A percentile compares a stretch with the other conserved stretches of the same genome.
phyloP scores from a whole-genome alignment of 2,113 vertebrate genomes.

The Dipodomys merriami region DNA sequence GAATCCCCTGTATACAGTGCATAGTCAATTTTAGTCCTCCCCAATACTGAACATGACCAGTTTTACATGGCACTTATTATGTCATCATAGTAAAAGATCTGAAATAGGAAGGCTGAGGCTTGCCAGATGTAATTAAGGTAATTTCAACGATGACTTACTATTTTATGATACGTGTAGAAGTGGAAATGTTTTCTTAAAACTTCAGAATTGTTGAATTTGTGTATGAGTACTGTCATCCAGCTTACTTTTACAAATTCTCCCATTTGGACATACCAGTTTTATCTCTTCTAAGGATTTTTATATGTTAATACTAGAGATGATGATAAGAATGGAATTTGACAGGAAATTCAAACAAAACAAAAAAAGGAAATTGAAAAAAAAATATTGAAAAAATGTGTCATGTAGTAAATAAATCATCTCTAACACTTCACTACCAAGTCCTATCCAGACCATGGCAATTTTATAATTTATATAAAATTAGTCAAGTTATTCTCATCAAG shows the following conservation, averaged over 20 bases:
- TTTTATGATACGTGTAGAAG: background rate
- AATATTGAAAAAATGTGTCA: background rate
- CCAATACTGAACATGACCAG: background rate
- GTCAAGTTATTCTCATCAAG: background rate
- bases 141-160: conserved; percentile 25
- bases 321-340: conserved; percentile 6
- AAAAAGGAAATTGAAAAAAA: conserved; percentile 3
- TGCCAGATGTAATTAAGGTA: background rate
- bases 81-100: background rate
- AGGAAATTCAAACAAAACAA: background rate
- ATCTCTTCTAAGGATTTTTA: background rate
- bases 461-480: conserved; percentile 22
- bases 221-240: background rate
- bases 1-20: background rate
- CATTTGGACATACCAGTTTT: background rate
- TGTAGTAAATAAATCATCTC: background rate
- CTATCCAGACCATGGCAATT: background rate
- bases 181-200: conserved; percentile 31
- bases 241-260: conserved; percentile 17
- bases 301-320: conserved; percentile 41
- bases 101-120: background rate
- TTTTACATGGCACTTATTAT: background rate
- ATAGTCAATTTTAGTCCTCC: background rate
- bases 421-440: conserved; percentile 4
- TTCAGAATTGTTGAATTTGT: conserved; percentile 2